These are phyloP conservation scores for Callitettix versicolor DNA, from an alignment of 1,140 invertebrate species.

Conservation along the genomic window DNA sequence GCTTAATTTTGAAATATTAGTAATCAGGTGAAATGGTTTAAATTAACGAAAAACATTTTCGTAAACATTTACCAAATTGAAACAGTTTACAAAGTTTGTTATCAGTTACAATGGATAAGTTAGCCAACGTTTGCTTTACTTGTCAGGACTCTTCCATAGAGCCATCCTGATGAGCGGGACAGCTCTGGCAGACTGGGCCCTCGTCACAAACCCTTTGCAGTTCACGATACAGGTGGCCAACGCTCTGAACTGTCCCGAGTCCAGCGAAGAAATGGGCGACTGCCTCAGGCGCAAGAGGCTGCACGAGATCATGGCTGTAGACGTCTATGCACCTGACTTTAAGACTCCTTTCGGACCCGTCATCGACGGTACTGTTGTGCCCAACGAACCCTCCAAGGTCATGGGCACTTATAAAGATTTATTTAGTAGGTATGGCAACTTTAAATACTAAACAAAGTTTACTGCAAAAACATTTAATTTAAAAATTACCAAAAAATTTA, in stretches of 20 bases:
- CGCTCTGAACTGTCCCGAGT: slow-evolving; percentile 61
- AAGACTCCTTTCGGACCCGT: slow-evolving; percentile 66
- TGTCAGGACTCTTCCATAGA: slow-evolving; percentile 74
- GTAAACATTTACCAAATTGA: too few species aligned
- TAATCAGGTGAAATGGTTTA: too few species aligned
- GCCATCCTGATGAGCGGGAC: slow-evolving; percentile 91
- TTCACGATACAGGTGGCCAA: slow-evolving; percentile 72
- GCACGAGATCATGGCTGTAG: slow-evolving; percentile 61
- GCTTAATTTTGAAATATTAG: too few species aligned
- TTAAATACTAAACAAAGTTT: neutral
- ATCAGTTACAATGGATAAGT: too few species aligned
- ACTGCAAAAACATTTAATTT: neutral
- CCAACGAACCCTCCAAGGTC: slow-evolving; percentile 57
- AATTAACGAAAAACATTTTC: too few species aligned
- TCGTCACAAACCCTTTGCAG: slow-evolving; percentile 66
- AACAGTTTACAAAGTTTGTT: too few species aligned
- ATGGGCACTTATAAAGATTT: slow-evolving; percentile 62
- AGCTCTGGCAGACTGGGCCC: slow-evolving; percentile 79
- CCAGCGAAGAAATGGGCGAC: slow-evolving; percentile 39
- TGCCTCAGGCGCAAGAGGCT: slow-evolving; percentile 52
- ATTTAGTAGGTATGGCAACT: slow-evolving; percentile 48
- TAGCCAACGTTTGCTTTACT: too few species aligned
- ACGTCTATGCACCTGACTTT: slow-evolving; percentile 48
- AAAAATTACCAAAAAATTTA: too few species aligned
- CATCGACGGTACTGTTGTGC: slow-evolving; percentile 73